A percentile compares a stretch with the other conserved stretches of the same genome.
Evolutionary conservation across 2,888 invertebrate genomes (phyloP).

Genomic region (Halictus ligatus): DNA sequence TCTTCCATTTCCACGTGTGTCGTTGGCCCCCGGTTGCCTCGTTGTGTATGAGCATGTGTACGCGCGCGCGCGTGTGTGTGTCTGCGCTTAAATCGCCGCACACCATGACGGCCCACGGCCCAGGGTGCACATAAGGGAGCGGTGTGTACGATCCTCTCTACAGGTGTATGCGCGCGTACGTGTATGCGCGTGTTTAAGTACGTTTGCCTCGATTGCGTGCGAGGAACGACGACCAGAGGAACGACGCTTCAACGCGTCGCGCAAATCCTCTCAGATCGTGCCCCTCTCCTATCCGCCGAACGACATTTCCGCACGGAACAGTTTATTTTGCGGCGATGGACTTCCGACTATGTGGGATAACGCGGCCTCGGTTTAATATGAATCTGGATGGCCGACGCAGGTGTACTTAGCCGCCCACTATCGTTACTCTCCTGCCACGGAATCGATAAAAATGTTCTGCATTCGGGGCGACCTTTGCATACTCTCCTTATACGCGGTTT

Average conservation of each 20-base stretch:
- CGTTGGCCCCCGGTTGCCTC: constrained; percentile 32
- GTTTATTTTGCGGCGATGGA: constrained; percentile 65
- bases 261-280: constrained; percentile 77
- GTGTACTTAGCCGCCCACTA: not conserved
- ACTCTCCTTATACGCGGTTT: not conserved
- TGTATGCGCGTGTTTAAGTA: constrained; percentile 61
- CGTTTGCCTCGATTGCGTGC: constrained; percentile 74
- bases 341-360: constrained; percentile 41
- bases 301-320: constrained; percentile 59
- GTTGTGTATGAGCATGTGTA: not conserved
- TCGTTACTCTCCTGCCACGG: not conserved
- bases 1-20: constrained; percentile 71
- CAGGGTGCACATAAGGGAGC: constrained; percentile 20
- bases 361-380: constrained; percentile 50
- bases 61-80: not conserved
- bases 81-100: constrained; percentile 56
- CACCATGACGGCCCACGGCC: not conserved
- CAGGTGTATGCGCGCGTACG: constrained; percentile 21
- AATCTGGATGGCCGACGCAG: constrained; percentile 8
- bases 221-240: constrained; percentile 69
- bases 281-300: constrained; percentile 61
- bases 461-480: constrained; percentile 8
- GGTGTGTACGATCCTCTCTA: not conserved
- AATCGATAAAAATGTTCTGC: constrained; percentile 6
- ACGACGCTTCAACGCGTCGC: constrained; percentile 77